Evolutionary conservation across 2,797 vertebrate species (phyloP).

Genomic region (Fringilla coelebs): DNA sequence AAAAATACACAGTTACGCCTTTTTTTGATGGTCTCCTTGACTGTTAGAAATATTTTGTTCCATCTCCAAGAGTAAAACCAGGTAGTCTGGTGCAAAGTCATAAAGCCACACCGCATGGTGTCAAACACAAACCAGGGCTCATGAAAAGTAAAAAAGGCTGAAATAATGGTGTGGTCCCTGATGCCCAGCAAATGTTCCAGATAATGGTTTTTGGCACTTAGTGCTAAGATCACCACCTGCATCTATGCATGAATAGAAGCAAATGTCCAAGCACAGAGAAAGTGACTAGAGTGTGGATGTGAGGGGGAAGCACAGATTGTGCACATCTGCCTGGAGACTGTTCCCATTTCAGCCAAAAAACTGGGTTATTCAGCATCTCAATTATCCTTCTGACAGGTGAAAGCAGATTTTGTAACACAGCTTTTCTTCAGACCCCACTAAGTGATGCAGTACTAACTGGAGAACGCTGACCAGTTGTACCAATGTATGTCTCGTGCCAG

Average conservation of each 20-base stretch:
- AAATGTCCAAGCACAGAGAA: background rate
- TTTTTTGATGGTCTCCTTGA: background rate
- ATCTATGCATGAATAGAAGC: background rate
- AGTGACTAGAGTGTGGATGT: background rate
- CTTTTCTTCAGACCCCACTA: background rate
- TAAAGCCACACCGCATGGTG: background rate
- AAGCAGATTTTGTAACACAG: background rate
- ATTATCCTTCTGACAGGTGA: background rate
- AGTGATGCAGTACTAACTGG: background rate
- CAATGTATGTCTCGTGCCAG: background rate
- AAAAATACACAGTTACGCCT: background rate
- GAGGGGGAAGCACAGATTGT: background rate
- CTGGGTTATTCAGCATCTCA: background rate
- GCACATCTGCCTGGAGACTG: background rate
- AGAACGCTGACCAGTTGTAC: background rate
- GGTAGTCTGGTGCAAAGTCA: background rate
- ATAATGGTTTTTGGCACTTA: background rate
- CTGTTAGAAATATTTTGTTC: background rate
- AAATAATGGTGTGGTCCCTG: background rate
- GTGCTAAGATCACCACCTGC: background rate
- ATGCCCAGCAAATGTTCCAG: background rate
- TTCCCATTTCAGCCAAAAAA: background rate
- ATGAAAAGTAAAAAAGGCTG: background rate
- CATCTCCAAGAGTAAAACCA: background rate
- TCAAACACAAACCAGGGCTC: background rate